A percentile compares a stretch with the other conserved stretches of the same genome.
Conservation (phyloP, 2,113 vertebrate genomes). For the Orientallactaga bullata region DNA sequence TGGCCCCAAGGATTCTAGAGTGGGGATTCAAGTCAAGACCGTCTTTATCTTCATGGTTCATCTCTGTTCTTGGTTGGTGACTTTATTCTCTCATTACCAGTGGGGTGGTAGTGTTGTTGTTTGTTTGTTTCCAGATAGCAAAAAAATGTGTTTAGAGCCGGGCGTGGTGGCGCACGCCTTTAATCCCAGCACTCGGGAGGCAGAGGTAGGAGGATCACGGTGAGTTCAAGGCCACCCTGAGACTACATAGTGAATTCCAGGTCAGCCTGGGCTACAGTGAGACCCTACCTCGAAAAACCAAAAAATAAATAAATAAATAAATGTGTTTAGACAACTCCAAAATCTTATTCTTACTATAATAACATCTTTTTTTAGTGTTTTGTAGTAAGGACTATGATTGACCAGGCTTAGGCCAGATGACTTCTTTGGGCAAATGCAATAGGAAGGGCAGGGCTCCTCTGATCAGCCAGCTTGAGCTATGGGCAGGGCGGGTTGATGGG, state of each 20-base stretch:
- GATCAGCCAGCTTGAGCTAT: neutral
- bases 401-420: neutral
- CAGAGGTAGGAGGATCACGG: too few species aligned
- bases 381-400: neutral
- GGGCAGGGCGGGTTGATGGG: neutral
- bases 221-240: too few species aligned
- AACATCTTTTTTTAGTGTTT: neutral
- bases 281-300: too few species aligned
- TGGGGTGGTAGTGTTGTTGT: neutral
- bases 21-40: neutral
- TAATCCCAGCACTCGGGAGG: too few species aligned
- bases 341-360: constrained; percentile 18
- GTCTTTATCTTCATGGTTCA: neutral
- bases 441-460: neutral
- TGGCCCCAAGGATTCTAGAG: neutral
- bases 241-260: too few species aligned
- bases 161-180: too few species aligned
- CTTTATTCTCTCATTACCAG: neutral
- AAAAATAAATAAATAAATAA: too few species aligned
- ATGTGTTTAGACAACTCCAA: neutral
- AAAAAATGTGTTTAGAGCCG: too few species aligned
- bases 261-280: too few species aligned
- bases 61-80: constrained; percentile 11
- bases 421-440: neutral
- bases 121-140: neutral